These are phyloP conservation scores for Tupaia chinensis DNA, from an alignment of 2,113 vertebrate species.

Conservation along the genomic window DNA sequence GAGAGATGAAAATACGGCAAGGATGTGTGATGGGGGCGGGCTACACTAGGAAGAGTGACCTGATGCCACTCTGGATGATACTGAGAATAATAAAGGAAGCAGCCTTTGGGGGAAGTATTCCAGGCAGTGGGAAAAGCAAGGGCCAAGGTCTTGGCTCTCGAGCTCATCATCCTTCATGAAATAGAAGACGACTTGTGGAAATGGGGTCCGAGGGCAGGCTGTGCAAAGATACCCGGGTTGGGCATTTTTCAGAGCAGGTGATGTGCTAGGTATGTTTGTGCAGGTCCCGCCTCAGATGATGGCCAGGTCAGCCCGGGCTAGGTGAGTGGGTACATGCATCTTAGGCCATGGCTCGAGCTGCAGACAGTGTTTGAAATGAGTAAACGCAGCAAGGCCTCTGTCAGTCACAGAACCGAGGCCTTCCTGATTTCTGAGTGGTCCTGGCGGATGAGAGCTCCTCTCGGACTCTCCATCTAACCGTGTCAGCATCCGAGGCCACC, in stretches of 20 bases:
- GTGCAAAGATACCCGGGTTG: not conserved
- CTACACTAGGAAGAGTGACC: not conserved
- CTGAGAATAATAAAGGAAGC: not conserved
- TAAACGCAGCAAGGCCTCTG: not conserved
- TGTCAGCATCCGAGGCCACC: conserved; percentile 9
- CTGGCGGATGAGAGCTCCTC: conserved; percentile 15
- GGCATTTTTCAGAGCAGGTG: not conserved
- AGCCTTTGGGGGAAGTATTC: not conserved
- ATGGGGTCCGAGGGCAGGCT: not conserved
- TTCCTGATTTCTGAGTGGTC: not conserved
- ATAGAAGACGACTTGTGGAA: not conserved
- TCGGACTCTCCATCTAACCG: not conserved
- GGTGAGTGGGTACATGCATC: not conserved
- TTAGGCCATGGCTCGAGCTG: not conserved
- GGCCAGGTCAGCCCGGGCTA: not conserved
- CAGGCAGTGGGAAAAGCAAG: not conserved
- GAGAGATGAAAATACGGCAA: not conserved
- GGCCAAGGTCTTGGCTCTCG: not conserved
- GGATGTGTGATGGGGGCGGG: too few relatives aligned
- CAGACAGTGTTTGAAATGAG: conserved; percentile 31
- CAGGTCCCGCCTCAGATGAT: not conserved
- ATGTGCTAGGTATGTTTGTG: not conserved
- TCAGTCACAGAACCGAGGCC: not conserved
- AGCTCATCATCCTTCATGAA: not conserved
- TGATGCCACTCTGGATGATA: not conserved